Evolutionary conservation across 2,797 vertebrate genomes (phyloP).

Genomic region (Philypnodon macrostomus): DNA sequence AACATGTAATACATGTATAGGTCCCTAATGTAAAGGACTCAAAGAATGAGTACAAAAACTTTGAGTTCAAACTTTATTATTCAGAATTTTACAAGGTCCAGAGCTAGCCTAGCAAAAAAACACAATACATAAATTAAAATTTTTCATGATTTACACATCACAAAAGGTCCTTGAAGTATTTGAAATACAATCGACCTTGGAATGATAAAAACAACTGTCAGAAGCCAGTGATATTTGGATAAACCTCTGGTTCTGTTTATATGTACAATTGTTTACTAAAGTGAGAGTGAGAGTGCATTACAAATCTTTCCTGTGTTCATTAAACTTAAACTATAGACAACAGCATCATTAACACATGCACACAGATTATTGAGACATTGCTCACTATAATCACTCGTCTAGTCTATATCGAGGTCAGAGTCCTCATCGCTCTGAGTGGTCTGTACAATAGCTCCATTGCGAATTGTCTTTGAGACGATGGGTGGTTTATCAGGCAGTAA

Average conservation of each 20-base stretch:
- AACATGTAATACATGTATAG: neutral
- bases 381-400: conserved; percentile 47
- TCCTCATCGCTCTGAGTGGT: conserved; percentile 81
- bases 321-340: conserved; percentile 24
- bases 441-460: conserved; percentile 78
- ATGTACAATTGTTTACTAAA: conserved; percentile 10
- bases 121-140: conserved; percentile 47
- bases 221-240: conserved; percentile 6
- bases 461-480: conserved; percentile 77
- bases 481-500: conserved; percentile 89
- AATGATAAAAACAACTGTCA: conserved; percentile 30
- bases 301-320: conserved; percentile 24
- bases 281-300: conserved; percentile 10
- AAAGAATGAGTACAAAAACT: neutral
- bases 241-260: too few relatives aligned
- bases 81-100: neutral
- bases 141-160: conserved; percentile 21
- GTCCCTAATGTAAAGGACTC: too few relatives aligned
- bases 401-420: conserved; percentile 96
- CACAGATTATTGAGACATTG: conserved; percentile 11
- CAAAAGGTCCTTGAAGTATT: conserved; percentile 14
- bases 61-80: neutral
- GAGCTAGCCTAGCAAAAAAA: neutral
- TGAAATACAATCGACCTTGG: conserved; percentile 28
- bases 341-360: conserved; percentile 42